A percentile compares a stretch with the other conserved stretches of the same genome.
Conservation (phyloP, 1,140 invertebrate genomes). For the Nymphalis io region DNA sequence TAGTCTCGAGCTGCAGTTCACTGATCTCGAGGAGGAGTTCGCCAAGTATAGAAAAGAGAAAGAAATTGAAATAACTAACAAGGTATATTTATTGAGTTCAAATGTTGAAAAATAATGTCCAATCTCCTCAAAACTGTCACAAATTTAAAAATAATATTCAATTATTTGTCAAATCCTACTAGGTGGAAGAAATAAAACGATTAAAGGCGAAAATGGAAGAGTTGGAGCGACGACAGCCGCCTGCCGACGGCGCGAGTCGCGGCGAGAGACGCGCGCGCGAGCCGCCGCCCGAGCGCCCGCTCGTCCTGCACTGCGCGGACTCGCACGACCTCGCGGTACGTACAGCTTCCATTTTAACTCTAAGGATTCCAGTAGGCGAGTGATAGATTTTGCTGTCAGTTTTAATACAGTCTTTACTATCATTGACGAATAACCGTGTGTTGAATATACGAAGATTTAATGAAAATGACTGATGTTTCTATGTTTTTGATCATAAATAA, state of each 20-base stretch:
- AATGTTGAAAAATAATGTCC: no score
- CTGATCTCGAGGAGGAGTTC: slow-evolving; percentile 87
- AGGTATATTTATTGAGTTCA: slow-evolving; percentile 7
- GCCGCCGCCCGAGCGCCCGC: slow-evolving; percentile 76
- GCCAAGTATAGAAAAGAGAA: slow-evolving; percentile 75
- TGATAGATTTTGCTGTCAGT: no score
- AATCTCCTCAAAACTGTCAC: background rate
- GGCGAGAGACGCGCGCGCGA: slow-evolving; percentile 39
- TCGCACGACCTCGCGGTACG: background rate
- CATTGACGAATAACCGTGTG: no score
- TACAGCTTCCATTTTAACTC: background rate
- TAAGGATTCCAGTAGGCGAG: no score
- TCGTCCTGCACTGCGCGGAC: slow-evolving; percentile 68
- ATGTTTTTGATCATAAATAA: no score
- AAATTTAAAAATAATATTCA: no score
- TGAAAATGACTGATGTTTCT: no score
- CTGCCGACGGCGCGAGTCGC: background rate
- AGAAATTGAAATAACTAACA: slow-evolving; percentile 43
- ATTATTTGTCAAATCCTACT: no score
- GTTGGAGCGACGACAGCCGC: slow-evolving; percentile 11
- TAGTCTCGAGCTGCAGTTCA: slow-evolving; percentile 87
- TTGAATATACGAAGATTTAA: no score
- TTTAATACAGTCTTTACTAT: no score
- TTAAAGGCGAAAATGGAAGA: slow-evolving; percentile 26
- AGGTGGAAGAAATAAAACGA: slow-evolving; percentile 26